Evolutionary conservation across 2,888 invertebrate genomes (phyloP).

Genomic region (Pyrochroa serraticornis): DNA sequence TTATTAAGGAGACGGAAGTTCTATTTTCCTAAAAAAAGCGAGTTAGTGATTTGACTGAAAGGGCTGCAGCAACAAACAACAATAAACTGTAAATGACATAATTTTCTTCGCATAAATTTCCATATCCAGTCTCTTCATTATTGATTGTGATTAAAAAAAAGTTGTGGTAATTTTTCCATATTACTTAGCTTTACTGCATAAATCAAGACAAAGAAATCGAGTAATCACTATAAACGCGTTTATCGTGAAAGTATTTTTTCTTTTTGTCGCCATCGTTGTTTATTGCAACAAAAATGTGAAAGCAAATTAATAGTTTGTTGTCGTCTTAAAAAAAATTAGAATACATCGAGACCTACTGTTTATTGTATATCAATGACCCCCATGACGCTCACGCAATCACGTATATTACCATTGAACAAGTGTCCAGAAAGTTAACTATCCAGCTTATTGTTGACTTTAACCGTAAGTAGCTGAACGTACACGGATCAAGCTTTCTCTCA

Average conservation of each 20-base stretch:
- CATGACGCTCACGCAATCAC: conserved; percentile 1
- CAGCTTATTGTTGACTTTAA: background rate
- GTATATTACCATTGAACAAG: background rate
- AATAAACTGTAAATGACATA: too few species aligned
- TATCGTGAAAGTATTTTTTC: conserved; percentile 24
- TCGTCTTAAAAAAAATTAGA: conserved; percentile 4
- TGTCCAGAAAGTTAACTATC: background rate
- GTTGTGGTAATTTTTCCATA: too few species aligned
- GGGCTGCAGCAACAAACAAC: too few species aligned
- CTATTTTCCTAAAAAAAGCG: too few species aligned
- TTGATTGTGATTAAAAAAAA: background rate
- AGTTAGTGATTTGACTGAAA: too few species aligned
- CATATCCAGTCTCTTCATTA: background rate
- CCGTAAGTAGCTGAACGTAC: background rate
- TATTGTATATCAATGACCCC: background rate
- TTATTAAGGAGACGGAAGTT: too few species aligned
- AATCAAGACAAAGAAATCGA: background rate
- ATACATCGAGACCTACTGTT: conserved; percentile 1
- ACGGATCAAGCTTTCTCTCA: background rate
- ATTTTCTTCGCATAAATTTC: background rate
- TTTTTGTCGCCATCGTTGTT: conserved; percentile 3
- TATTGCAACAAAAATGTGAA: conserved; percentile 22
- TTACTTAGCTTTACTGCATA: background rate
- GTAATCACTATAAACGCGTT: background rate
- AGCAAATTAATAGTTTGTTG: conserved; percentile 25